Evolutionary conservation across 64 coral and sea anemone species (phyloP), one percentile per base, ranked within the genome.

Genomic region (Acropora tenuis): DNA sequence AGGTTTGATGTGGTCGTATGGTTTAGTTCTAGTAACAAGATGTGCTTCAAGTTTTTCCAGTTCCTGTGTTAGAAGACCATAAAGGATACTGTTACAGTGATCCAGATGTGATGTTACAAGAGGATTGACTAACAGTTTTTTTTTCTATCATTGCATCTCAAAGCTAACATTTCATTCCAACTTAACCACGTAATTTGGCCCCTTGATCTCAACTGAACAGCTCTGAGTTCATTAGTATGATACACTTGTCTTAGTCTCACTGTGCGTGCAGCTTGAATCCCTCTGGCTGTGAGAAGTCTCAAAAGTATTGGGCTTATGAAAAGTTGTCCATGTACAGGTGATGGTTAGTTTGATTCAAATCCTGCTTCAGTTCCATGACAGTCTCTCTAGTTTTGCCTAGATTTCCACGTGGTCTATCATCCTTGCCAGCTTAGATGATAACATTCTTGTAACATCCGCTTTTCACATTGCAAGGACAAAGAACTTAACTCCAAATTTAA

Each of bases 401-500:
- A 40, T 42, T 40, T 5, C n/a, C 19, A 1, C 5, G 41, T 75
- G 19, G 41, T 40, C 41, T 20, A 80, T 48, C 88, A 19, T 71
- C 60, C 50, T 71, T 90, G 19, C 60, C 88, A 47, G 79, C 78
- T 5, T 74, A 59, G 1, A 80, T 53, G 45, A 63, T 90, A 80
- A 7, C 68, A 76, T 30, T 90, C 20, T 79, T 83, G 19, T 55
- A 74, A 53, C 88, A 93, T 11, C 61, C 77, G 18, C 84, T 63
- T 93, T 88, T 93, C 15, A 76, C 66, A 47, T 92, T 82, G 76
- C 90, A 86, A 46, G 53, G 49, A 88, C 84, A 80, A 88, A 93
- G 30, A 93, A 13, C 42, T 82, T 93, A 44, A 93, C 86, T 47
- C 89, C 89, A 66, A 78, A 82, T 12, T 48, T 16, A 18, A 83